Evolutionary conservation across 2,888 invertebrate genomes (phyloP).

Genomic region (Peribatodes rhomboidaria): DNA sequence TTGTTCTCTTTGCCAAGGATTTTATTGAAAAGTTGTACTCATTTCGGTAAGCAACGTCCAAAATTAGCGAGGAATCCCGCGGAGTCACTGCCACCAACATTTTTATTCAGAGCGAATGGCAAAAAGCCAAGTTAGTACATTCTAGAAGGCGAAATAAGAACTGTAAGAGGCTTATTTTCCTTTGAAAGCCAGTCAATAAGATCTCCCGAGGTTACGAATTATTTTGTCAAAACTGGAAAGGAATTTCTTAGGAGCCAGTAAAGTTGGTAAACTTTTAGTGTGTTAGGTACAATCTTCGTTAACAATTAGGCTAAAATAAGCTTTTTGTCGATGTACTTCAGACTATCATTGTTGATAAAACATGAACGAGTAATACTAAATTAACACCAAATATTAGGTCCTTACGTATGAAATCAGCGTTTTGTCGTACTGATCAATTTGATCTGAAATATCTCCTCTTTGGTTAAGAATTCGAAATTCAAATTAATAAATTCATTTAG

Average conservation of each 20-base stretch:
- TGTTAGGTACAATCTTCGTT: neutral
- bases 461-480: no score
- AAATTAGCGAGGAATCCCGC: constrained; percentile 8
- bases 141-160: constrained; percentile 37
- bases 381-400: no score
- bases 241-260: constrained; percentile 8
- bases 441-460: no score
- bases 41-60: neutral
- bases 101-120: constrained; percentile 35
- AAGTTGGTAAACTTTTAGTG: neutral
- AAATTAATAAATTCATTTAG: no score
- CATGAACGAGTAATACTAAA: no score
- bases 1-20: neutral
- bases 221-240: constrained; percentile 25
- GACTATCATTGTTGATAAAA: no score
- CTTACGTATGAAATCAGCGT: no score
- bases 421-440: no score
- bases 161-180: constrained; percentile 46
- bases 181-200: constrained; percentile 42
- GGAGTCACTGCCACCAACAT: constrained; percentile 37
- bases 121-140: constrained; percentile 41
- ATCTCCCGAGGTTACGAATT: constrained; percentile 36
- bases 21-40: neutral
- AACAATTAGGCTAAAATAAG: neutral
- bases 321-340: no score